phyloP scores from a whole-genome alignment of 2,113 vertebrate genomes.

The Scalopus aquaticus region DNA sequence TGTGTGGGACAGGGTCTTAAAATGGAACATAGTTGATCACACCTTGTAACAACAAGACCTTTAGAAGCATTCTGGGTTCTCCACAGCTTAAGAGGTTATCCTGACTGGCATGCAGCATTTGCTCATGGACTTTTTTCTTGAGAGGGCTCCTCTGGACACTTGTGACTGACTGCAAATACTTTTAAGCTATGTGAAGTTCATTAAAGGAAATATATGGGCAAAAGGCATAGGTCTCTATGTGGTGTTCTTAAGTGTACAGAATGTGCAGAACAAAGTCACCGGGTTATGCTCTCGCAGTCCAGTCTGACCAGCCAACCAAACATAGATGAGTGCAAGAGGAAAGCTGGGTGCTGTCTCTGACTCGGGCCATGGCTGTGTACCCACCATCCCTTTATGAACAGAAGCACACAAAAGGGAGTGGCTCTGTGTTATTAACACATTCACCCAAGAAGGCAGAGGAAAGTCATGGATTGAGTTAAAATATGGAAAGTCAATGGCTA shows the following conservation, averaged over 20 bases:
- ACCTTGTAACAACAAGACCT: neutral
- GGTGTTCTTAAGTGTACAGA: neutral
- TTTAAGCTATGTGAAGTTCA: neutral
- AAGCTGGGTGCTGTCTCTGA: neutral
- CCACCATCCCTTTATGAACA: neutral
- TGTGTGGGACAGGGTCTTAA: neutral
- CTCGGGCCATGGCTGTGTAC: neutral
- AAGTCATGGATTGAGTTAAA: conserved; percentile 17
- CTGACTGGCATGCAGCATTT: neutral
- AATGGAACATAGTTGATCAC: conserved; percentile 1
- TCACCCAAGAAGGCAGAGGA: neutral
- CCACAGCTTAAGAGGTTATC: neutral
- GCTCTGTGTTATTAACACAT: neutral
- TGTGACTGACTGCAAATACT: neutral
- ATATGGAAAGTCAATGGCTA: neutral
- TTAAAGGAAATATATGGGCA: neutral
- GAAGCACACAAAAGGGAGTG: neutral
- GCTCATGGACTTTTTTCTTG: conserved; percentile 11
- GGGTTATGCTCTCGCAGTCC: neutral
- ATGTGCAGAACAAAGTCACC: neutral
- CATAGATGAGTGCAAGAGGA: neutral
- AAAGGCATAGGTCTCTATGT: conserved; percentile 13
- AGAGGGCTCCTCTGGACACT: neutral
- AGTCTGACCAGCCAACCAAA: neutral
- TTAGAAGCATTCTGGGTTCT: neutral